Evolutionary conservation across 1,140 invertebrate species (phyloP).

Genomic region (Halesus radiatus): DNA sequence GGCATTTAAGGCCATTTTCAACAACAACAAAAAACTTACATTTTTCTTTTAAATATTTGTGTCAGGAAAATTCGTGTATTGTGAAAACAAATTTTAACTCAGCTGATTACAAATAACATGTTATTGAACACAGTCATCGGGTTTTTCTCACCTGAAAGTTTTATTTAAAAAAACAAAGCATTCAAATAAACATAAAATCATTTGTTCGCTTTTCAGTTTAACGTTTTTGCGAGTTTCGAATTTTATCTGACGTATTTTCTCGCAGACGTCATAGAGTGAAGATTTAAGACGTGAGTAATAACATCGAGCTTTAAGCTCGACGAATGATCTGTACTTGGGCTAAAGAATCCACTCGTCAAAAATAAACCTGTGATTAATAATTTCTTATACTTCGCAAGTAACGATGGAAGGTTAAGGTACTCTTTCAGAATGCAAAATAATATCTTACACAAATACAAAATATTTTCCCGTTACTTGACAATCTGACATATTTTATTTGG

Average conservation of each 20-base stretch:
- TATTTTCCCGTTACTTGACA: too few relatives aligned
- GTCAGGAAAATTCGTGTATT: too few relatives aligned
- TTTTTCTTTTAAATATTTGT: too few relatives aligned
- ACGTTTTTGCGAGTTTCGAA: neutral
- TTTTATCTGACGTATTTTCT: slow-evolving; percentile 6
- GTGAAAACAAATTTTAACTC: too few relatives aligned
- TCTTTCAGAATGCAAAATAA: too few relatives aligned
- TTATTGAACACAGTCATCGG: too few relatives aligned
- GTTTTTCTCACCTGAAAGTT: too few relatives aligned
- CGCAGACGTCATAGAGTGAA: slow-evolving; percentile 15
- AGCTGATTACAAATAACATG: too few relatives aligned
- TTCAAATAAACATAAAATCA: neutral
- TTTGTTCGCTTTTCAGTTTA: neutral
- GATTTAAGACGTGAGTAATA: slow-evolving; percentile 15
- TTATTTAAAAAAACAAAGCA: neutral
- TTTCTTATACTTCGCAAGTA: neutral
- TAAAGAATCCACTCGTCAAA: neutral
- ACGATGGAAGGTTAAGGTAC: neutral
- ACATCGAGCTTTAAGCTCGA: neutral
- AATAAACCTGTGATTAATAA: slow-evolving; percentile 6
- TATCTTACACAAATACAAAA: too few relatives aligned
- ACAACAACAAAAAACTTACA: too few relatives aligned
- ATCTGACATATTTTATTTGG: too few relatives aligned
- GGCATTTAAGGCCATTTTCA: too few relatives aligned
- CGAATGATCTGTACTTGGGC: slow-evolving; percentile 9